These are phyloP conservation scores for Villa cingulata DNA, from an alignment of 2,888 invertebrate species.

Conservation along the genomic window DNA sequence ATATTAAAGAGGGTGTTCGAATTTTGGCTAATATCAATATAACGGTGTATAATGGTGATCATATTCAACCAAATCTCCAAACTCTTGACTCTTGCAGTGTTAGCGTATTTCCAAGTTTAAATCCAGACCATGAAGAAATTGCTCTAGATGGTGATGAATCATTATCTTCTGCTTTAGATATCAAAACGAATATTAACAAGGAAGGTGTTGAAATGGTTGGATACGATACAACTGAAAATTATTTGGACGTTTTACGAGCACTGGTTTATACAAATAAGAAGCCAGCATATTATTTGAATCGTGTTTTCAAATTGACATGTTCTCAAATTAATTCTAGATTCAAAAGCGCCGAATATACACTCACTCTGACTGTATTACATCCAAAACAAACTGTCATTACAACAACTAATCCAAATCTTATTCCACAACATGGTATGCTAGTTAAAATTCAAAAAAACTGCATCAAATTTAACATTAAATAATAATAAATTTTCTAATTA, in stretches of 20 bases:
- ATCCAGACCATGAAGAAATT: conserved; percentile 84
- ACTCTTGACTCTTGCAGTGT: conserved; percentile 87
- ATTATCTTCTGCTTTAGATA: conserved; percentile 31
- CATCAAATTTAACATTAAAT: too few relatives aligned
- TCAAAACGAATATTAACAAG: conserved; percentile 64
- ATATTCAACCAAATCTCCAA: conserved; percentile 35
- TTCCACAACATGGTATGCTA: conserved; percentile 27
- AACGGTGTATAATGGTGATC: conserved; percentile 38
- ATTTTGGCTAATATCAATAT: conserved; percentile 80
- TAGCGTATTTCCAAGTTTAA: conserved; percentile 85
- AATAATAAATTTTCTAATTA: too few relatives aligned
- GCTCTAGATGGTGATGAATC: conserved; percentile 33
- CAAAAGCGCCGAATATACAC: conserved; percentile 89
- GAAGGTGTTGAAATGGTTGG: conserved; percentile 58
- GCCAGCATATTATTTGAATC: conserved; percentile 88
- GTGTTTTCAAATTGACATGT: conserved; percentile 91
- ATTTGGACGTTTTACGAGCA: conserved; percentile 30
- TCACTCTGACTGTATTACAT: conserved; percentile 83
- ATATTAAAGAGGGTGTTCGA: conserved; percentile 52
- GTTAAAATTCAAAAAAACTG: too few relatives aligned
- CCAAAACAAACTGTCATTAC: conserved; percentile 47
- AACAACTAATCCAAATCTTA: conserved; percentile 31
- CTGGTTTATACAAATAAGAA: conserved; percentile 89
- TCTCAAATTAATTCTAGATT: conserved; percentile 87
- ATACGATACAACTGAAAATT: conserved; percentile 29